Evolutionary conservation across 1,140 invertebrate genomes (phyloP).

Genomic region (Nixonia krombeini): DNA sequence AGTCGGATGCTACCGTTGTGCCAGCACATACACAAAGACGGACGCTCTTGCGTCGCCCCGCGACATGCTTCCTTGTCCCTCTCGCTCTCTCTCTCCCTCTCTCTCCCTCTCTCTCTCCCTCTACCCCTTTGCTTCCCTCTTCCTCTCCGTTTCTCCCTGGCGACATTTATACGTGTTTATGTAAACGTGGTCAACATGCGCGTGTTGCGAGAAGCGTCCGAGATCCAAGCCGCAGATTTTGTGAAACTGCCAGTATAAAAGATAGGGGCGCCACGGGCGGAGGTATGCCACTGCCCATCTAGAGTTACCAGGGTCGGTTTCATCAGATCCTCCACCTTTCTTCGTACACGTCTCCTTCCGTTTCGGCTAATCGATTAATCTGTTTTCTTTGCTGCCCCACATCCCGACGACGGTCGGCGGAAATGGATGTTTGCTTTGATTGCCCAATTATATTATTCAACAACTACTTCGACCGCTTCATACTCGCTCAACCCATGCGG

Average conservation of each 20-base stretch:
- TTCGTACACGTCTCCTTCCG: slow-evolving; percentile 31
- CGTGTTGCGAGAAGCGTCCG: slow-evolving; percentile 32
- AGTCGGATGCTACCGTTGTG: slow-evolving; percentile 66
- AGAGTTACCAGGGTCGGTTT: slow-evolving; percentile 60
- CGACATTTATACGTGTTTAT: slow-evolving; percentile 61
- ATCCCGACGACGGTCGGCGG: too few species aligned
- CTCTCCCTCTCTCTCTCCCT: slow-evolving; percentile 11
- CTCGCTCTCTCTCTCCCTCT: too few species aligned
- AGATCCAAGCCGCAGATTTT: slow-evolving; percentile 66
- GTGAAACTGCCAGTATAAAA: slow-evolving; percentile 60
- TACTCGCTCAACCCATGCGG: too few species aligned
- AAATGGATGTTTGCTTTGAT: too few species aligned
- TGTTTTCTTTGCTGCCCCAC: neutral
- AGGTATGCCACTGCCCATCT: slow-evolving; percentile 56
- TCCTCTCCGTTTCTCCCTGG: slow-evolving; percentile 16
- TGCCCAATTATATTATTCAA: too few species aligned
- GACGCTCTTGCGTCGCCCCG: too few species aligned
- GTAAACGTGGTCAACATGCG: slow-evolving; percentile 48
- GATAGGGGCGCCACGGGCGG: slow-evolving; percentile 60
- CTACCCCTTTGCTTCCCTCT: neutral
- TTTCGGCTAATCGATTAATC: slow-evolving; percentile 25
- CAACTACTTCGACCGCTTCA: too few species aligned
- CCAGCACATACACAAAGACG: slow-evolving; percentile 37
- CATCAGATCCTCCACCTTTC: slow-evolving; percentile 18
- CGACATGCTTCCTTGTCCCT: too few species aligned